Evolutionary conservation across 1,140 invertebrate species (phyloP).

Genomic region (Orius laevigatus): DNA sequence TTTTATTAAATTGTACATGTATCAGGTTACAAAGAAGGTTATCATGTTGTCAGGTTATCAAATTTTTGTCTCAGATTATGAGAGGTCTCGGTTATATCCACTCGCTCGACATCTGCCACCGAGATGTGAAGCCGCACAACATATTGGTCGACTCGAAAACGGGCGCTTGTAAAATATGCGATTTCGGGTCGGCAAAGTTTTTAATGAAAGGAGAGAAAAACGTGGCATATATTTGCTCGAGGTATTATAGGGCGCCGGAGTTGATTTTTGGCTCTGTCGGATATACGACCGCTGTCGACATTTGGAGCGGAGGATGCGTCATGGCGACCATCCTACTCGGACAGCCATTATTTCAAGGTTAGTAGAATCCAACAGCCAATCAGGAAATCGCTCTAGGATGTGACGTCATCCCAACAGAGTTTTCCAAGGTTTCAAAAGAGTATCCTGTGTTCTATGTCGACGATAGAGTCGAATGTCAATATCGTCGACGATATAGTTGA

Average conservation of each 20-base stretch:
- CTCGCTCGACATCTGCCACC: conserved; percentile 94
- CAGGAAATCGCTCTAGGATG: no score
- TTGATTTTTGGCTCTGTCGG: conserved; percentile 99
- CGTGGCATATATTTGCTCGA: conserved; percentile 98
- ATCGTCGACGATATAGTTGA: no score
- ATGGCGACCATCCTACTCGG: neutral
- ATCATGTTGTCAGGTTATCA: no score
- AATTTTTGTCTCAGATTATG: no score
- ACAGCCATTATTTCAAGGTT: neutral
- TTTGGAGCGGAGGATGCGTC: neutral
- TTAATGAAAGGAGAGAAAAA: conserved; percentile 94
- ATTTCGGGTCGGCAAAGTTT: conserved; percentile 98
- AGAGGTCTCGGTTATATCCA: conserved; percentile 98
- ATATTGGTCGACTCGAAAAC: conserved; percentile 91
- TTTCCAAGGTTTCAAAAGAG: no score
- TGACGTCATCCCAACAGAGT: no score
- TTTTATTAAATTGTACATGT: conserved; percentile 99
- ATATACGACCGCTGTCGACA: conserved; percentile 91
- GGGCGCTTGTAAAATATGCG: conserved; percentile 93
- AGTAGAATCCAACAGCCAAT: no score
- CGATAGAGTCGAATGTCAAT: no score
- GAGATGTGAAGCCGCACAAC: conserved; percentile 99
- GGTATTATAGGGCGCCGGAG: conserved; percentile 97
- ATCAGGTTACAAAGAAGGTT: no score
- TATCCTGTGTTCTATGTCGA: no score